Base-by-base conservation (phyloP, 2,113 vertebrate species). In the Pseudorectes ferrugineus region DNA sequence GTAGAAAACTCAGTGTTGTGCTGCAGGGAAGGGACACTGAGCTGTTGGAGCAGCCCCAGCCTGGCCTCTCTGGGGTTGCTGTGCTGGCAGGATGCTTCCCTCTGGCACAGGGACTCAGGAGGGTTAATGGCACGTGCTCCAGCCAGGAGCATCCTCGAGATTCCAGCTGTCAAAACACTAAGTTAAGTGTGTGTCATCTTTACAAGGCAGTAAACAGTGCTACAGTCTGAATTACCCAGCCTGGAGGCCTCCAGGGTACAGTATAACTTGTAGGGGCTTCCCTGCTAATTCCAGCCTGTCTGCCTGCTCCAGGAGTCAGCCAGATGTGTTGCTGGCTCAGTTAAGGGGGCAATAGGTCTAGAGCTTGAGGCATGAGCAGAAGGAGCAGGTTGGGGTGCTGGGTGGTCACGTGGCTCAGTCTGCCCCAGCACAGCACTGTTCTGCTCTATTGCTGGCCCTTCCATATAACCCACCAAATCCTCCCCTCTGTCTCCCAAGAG, bases 141-240 rank as follows among this genome's bases (percentile, higher is more conserved):
- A 76, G 65, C 67, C 59, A 57, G 35, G 48, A 84, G 38, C 72
- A 77, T 80, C 88, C 85, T 92, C 42, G 54, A 20, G 58, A 54
- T 68, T 54, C 45, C 85, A 88, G 55, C 54, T 90, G 38, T 90
- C 88, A 62, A 36, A 89, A 33, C 33, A 36, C 63, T 76, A 7
- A 65, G 40, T 93, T 45, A 33, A 80, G 55, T 26, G 13, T 59
- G 65, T 82, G 43, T 88, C 72, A 79, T 70, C 79, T 91, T 93
- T 77, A 74, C 0, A 15, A 92, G 91, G 75, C 85, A 85, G 19
- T 75, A 77, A 88, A 58, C 40, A 85, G 71, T 49, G 17, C 49
- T 33, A 3, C 0, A 0, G 36, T 15, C n/a, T 89, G 81, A 65
- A n/a, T 88, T 75, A 62, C 28, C 0, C 7, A 54, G 45, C 23